phyloP scores from a whole-genome alignment of 1,140 invertebrate species.

The Maconellicoccus hirsutus region DNA sequence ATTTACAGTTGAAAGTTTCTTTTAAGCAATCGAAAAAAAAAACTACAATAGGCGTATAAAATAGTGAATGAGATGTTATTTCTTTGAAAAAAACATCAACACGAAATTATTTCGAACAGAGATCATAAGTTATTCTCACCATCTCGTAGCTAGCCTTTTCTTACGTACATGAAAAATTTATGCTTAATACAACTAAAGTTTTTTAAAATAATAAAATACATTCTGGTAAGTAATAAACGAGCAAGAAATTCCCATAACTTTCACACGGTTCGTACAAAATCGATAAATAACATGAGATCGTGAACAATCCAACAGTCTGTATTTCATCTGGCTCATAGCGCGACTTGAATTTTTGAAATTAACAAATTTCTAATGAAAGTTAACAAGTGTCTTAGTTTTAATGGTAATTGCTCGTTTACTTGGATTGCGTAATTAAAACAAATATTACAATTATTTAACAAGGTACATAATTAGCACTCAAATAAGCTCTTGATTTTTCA shows the following conservation, averaged over 20 bases:
- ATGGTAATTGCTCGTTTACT: slow-evolving; percentile 10
- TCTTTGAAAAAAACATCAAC: neutral
- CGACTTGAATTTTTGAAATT: neutral
- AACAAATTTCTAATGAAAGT: neutral
- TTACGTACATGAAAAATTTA: slow-evolving; percentile 15
- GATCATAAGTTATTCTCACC: too few relatives aligned
- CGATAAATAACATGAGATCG: neutral
- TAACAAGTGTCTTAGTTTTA: neutral
- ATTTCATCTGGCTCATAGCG: neutral
- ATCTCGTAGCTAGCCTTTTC: too few relatives aligned
- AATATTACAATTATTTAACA: neutral
- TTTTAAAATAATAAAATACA: slow-evolving; percentile 9
- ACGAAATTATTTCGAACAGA: neutral
- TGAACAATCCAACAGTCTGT: neutral
- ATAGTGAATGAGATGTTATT: neutral
- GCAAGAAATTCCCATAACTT: neutral
- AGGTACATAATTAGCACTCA: slow-evolving; percentile 13
- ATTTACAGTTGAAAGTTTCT: slow-evolving; percentile 5
- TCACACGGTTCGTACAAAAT: neutral
- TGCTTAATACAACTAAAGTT: neutral
- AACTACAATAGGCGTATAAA: neutral
- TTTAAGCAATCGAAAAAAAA: slow-evolving; percentile 15
- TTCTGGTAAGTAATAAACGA: slow-evolving; percentile 16
- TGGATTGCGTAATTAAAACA: neutral
- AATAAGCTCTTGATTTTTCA: slow-evolving; percentile 18